Percentiles rank a stretch among this genome's conserved stretches.
Evolutionary conservation across 2,113 vertebrate genomes (phyloP).

Genomic region (Myxocyprinus asiaticus): DNA sequence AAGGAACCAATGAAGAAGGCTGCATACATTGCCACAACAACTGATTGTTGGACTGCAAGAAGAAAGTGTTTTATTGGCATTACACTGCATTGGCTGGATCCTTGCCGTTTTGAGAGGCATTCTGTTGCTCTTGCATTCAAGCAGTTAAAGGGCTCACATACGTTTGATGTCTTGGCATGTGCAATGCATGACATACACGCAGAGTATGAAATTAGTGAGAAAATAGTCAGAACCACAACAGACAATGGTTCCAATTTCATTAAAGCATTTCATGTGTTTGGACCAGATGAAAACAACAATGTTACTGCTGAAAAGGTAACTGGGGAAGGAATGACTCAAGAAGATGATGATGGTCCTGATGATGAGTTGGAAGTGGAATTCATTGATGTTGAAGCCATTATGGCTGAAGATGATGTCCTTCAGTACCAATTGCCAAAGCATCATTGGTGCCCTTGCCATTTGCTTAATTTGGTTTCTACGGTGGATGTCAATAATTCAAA

Average conservation of each 20-base stretch:
- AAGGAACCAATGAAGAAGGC: no score
- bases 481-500: not conserved
- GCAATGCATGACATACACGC: no score
- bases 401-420: no score
- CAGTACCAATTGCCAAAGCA: no score
- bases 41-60: slow-evolving; percentile 8
- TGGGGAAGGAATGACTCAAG: not conserved
- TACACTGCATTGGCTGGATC: slow-evolving; percentile 3
- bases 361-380: not conserved
- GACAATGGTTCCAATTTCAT: no score
- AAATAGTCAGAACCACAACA: no score
- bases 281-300: not conserved
- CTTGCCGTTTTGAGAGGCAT: not conserved
- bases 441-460: not conserved
- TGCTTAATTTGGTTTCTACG: slow-evolving; percentile 2
- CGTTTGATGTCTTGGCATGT: no score
- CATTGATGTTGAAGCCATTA: not conserved
- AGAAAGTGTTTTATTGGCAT: not conserved
- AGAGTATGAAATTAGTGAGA: no score
- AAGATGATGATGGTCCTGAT: not conserved
- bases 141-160: no score
- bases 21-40: slow-evolving; percentile 1
- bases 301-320: not conserved
- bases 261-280: slow-evolving; percentile 11
- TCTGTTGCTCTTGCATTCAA: no score